Conservation (phyloP, 2,888 invertebrate species). For the Chloromyia formosa region DNA sequence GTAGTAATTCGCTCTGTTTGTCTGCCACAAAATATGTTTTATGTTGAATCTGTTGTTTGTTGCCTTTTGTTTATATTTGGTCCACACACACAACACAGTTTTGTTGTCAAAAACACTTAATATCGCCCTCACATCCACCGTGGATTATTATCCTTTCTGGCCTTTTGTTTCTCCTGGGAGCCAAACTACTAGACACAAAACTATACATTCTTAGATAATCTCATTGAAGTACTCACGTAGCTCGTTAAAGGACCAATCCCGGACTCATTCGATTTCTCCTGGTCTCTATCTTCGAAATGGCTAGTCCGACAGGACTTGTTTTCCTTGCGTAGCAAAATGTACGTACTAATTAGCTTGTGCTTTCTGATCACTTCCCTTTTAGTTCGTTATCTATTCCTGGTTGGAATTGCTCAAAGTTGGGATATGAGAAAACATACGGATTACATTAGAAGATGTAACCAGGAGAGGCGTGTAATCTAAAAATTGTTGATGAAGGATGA, state of each 20-base stretch:
- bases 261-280: constrained; percentile 7
- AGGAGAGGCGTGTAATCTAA: not conserved
- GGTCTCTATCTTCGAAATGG: not conserved
- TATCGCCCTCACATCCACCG: not conserved
- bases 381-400: not conserved
- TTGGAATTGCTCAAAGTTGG: not conserved
- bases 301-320: not conserved
- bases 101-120: not conserved
- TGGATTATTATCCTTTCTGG: not conserved
- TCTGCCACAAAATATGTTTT: constrained; percentile 12
- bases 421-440: not conserved
- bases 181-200: constrained; percentile 1
- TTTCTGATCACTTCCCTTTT: constrained; percentile 13
- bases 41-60: not conserved
- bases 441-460: not conserved
- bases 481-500: constrained; percentile 27
- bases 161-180: not conserved
- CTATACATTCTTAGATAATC: constrained; percentile 4
- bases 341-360: constrained; percentile 22
- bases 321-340: not conserved
- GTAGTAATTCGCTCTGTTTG: not conserved
- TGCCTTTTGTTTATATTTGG: not conserved
- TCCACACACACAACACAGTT: not conserved
- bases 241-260: constrained; percentile 28
- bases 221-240: constrained; percentile 24